These are phyloP conservation scores for Lithophane semibrunnea DNA, from an alignment of 2,888 invertebrate species.

Conservation along the genomic window DNA sequence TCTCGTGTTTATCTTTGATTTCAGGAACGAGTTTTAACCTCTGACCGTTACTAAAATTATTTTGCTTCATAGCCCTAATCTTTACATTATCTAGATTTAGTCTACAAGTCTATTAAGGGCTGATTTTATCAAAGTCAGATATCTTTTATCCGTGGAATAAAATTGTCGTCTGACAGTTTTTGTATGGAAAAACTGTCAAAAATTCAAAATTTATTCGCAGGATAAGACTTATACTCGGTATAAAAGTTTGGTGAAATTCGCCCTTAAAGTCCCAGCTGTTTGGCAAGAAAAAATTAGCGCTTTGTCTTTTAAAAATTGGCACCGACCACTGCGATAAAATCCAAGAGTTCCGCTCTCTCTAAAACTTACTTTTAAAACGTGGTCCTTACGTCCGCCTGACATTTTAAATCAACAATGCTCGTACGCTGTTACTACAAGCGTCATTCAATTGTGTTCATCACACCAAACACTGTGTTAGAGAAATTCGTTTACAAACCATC, in stretches of 20 bases:
- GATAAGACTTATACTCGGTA: too few relatives aligned
- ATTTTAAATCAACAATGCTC: background rate
- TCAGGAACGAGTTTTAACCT: background rate
- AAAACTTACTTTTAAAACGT: background rate
- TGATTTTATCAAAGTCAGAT: too few relatives aligned
- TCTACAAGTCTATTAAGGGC: constrained; percentile 21
- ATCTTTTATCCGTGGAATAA: too few relatives aligned
- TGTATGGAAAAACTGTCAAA: too few relatives aligned
- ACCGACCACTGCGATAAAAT: background rate
- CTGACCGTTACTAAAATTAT: background rate
- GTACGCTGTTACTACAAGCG: background rate
- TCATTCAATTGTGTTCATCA: constrained; percentile 36
- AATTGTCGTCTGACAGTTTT: too few relatives aligned
- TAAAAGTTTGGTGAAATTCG: too few relatives aligned
- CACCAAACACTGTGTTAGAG: constrained; percentile 40
- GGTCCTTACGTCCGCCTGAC: background rate
- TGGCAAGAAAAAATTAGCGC: constrained; percentile 27
- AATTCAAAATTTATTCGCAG: too few relatives aligned
- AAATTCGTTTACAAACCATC: constrained; percentile 52
- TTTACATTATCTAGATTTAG: constrained; percentile 44
- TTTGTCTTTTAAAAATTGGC: constrained; percentile 44
- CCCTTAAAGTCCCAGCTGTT: constrained; percentile 38
- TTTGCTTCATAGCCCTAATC: background rate
- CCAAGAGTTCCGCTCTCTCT: constrained; percentile 3
- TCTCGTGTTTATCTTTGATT: constrained; percentile 5